phyloP scores from a whole-genome alignment of 2,797 vertebrate species.

The Enteromius treurensis region DNA sequence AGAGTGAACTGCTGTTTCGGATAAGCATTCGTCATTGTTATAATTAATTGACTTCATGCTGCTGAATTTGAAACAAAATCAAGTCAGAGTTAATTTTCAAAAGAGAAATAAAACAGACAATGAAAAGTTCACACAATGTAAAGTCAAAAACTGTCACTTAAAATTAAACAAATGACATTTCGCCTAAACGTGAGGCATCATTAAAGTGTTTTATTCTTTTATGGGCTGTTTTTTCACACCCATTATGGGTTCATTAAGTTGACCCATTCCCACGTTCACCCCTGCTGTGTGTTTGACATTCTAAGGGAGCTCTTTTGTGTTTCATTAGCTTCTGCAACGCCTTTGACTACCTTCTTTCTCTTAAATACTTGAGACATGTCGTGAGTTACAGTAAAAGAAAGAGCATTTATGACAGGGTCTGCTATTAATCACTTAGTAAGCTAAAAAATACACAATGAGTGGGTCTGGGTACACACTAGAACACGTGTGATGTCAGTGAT shows the following conservation, averaged over 20 bases:
- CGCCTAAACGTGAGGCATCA: neutral
- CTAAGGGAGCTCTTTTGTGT: conserved; percentile 4
- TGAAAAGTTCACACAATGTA: neutral
- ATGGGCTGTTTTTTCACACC: conserved; percentile 1
- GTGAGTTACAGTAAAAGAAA: neutral
- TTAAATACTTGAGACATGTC: neutral
- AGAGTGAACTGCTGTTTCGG: neutral
- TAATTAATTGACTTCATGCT: neutral
- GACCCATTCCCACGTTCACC: neutral
- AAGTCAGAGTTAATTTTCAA: neutral
- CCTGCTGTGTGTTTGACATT: conserved; percentile 20
- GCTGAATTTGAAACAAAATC: neutral
- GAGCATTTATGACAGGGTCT: neutral
- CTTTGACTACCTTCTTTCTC: neutral
- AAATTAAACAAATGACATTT: neutral
- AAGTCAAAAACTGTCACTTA: neutral
- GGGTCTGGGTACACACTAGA: no score
- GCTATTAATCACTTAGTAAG: neutral
- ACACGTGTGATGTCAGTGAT: neutral
- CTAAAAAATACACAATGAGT: neutral
- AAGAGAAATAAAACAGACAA: neutral
- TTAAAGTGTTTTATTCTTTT: neutral
- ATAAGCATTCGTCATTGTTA: neutral
- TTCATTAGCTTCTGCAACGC: neutral
- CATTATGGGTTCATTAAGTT: neutral